phyloP scores from a whole-genome alignment of 2,113 vertebrate genomes.

The Philantomba maxwellii region DNA sequence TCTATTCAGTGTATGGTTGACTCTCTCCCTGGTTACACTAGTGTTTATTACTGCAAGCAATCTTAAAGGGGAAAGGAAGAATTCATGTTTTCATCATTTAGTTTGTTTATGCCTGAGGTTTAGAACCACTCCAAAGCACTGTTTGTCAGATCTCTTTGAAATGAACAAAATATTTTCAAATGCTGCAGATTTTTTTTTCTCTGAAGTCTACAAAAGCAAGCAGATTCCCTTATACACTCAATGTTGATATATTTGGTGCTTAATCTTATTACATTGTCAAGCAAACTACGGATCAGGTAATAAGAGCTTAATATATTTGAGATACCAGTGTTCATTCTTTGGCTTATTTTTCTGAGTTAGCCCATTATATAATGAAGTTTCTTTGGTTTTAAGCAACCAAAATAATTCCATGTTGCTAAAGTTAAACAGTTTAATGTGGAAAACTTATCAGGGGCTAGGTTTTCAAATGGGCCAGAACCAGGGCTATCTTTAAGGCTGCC shows the following conservation, averaged over 20 bases:
- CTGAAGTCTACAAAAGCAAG: not conserved
- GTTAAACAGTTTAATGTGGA: not conserved
- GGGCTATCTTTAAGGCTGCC: not conserved
- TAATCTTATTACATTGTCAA: slow-evolving; percentile 24
- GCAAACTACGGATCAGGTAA: not conserved
- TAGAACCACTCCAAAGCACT: slow-evolving; percentile 37
- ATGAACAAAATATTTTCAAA: slow-evolving; percentile 28
- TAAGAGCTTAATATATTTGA: not conserved
- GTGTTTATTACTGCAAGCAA: slow-evolving; percentile 22
- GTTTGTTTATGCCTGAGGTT: slow-evolving; percentile 53
- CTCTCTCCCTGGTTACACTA: not conserved
- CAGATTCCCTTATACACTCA: not conserved
- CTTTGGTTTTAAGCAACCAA: slow-evolving; percentile 26
- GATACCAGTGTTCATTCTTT: not conserved
- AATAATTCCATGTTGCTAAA: slow-evolving; percentile 5
- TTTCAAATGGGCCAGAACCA: not conserved
- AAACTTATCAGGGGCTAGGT: not conserved
- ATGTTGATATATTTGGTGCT: not conserved
- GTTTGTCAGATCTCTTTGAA: slow-evolving; percentile 47
- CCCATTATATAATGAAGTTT: not conserved
- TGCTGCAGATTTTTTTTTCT: slow-evolving; percentile 12
- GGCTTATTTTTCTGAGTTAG: not conserved
- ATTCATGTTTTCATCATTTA: slow-evolving; percentile 49
- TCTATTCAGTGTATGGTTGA: not conserved
- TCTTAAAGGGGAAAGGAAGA: slow-evolving; percentile 27